phyloP scores from a whole-genome alignment of 2,888 invertebrate species.

The Drosophila parthenogenetica region DNA sequence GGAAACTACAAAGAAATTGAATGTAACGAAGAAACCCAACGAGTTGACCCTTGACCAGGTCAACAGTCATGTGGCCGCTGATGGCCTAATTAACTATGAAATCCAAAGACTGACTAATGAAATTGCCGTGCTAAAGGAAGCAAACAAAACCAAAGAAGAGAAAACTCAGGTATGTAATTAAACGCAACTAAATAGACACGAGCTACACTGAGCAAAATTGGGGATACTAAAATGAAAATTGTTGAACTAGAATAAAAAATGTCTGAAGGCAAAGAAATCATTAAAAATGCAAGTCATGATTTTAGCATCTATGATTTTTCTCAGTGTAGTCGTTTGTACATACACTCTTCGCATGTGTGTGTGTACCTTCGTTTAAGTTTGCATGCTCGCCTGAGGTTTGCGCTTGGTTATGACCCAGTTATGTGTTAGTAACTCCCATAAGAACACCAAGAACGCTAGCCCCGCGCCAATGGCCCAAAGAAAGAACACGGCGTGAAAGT shows the following conservation, averaged over 20 bases:
- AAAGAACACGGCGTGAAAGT: conserved; percentile 82
- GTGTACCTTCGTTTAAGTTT: conserved; percentile 31
- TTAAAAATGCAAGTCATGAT: too few species aligned
- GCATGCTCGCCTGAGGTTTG: conserved; percentile 44
- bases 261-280: too few species aligned
- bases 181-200: background rate
- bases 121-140: conserved; percentile 88
- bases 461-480: conserved; percentile 75
- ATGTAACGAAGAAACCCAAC: conserved; percentile 62
- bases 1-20: conserved; percentile 85
- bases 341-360: background rate
- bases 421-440: conserved; percentile 64
- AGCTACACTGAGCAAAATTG: too few species aligned
- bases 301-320: too few species aligned
- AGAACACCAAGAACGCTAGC: conserved; percentile 62
- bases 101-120: conserved; percentile 86
- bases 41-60: conserved; percentile 50
- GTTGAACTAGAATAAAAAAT: too few species aligned
- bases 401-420: conserved; percentile 55
- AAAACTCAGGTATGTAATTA: conserved; percentile 87
- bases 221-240: too few species aligned
- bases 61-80: conserved; percentile 59
- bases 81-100: conserved; percentile 81
- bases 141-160: conserved; percentile 88
- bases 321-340: background rate